phyloP scores from a whole-genome alignment of 2,113 vertebrate species.

The Lophotis ruficrista region DNA sequence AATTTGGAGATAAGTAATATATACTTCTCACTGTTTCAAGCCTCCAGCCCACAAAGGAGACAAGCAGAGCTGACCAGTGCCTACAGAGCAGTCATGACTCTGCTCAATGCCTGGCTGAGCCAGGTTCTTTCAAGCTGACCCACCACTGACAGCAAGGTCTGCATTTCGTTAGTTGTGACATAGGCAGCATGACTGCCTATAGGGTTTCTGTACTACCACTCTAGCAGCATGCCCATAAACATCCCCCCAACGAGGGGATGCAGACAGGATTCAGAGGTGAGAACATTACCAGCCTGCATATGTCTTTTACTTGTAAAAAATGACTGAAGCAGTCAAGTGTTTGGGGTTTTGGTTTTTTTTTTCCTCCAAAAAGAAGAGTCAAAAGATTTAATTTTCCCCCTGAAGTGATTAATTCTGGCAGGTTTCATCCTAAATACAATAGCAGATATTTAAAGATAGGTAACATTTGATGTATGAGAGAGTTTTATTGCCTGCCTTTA shows the following conservation, averaged over 20 bases:
- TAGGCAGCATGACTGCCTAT: background rate
- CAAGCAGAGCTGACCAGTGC: background rate
- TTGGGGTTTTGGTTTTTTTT: background rate
- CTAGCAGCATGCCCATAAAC: background rate
- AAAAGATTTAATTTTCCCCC: background rate
- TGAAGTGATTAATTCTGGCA: background rate
- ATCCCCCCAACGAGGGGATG: fast-evolving
- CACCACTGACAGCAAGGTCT: fast-evolving
- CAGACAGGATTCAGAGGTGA: background rate
- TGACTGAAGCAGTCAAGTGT: background rate
- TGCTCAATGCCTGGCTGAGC: background rate
- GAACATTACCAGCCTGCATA: no score
- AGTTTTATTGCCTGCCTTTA: background rate
- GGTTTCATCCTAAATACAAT: background rate
- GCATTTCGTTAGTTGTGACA: background rate
- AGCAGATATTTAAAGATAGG: background rate
- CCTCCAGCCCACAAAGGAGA: background rate
- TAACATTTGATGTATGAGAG: background rate
- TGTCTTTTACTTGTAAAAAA: background rate
- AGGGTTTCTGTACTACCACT: background rate
- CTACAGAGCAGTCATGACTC: fast-evolving
- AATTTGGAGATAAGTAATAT: background rate
- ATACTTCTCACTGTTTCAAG: background rate
- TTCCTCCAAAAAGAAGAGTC: background rate
- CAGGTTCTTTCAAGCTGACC: background rate